phyloP scores from a whole-genome alignment of 1,140 invertebrate genomes.

The Centruroides vittatus region DNA sequence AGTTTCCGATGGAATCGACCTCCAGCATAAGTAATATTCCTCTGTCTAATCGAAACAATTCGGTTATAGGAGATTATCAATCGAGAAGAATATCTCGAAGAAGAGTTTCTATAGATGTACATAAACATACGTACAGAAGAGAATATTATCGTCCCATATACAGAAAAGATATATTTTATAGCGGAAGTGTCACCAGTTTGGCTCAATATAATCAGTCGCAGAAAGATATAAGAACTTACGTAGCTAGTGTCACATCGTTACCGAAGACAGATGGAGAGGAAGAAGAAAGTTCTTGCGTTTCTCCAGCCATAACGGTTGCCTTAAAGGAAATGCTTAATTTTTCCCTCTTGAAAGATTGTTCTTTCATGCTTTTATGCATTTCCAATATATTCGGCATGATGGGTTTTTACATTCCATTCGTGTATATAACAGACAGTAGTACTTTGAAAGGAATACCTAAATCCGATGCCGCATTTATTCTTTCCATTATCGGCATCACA shows the following conservation, averaged over 20 bases:
- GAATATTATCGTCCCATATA: conserved; percentile 76
- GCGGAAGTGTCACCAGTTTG: conserved; percentile 78
- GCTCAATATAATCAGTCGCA: conserved; percentile 77
- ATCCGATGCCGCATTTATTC: conserved; percentile 62
- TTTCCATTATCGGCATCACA: conserved; percentile 58
- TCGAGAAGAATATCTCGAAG: conserved; percentile 40
- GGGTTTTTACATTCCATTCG: conserved; percentile 88
- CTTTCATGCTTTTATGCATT: conserved; percentile 82
- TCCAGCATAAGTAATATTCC: neutral
- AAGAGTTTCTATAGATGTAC: neutral
- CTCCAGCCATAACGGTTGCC: conserved; percentile 21
- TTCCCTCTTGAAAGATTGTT: conserved; percentile 71
- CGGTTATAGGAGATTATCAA: neutral
- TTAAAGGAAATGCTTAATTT: conserved; percentile 77
- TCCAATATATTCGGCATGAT: conserved; percentile 91
- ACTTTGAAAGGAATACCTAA: conserved; percentile 41
- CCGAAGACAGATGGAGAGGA: conserved; percentile 24
- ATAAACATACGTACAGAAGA: conserved; percentile 21
- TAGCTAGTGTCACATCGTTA: conserved; percentile 53
- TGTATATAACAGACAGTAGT: conserved; percentile 78
- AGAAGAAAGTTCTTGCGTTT: conserved; percentile 1
- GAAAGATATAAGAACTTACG: conserved; percentile 71
- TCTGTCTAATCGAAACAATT: neutral
- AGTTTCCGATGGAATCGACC: neutral
- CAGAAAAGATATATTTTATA: conserved; percentile 96